A percentile compares a stretch with the other conserved stretches of the same genome.
Conservation (phyloP, 2,797 vertebrate species). For the Nothura maculosa region DNA sequence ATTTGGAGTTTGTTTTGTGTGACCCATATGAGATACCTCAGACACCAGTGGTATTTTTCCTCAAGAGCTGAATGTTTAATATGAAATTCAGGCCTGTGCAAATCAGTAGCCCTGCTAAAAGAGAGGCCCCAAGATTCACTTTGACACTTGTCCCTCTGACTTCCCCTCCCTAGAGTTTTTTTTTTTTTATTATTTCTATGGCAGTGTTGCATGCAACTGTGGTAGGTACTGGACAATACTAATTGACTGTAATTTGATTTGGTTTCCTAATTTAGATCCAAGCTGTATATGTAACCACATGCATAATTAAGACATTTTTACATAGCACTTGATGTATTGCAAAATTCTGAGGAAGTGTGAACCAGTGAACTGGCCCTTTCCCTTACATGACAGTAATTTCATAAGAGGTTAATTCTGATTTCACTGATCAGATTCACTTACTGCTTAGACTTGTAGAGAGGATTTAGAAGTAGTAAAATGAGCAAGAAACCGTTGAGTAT, state of each 20-base stretch:
- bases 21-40: not conserved
- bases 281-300: not conserved
- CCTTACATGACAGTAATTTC: not conserved
- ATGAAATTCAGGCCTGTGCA: not conserved
- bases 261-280: not conserved
- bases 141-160: not conserved
- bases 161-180: not conserved
- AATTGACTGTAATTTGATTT: not conserved
- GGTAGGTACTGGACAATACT: not conserved
- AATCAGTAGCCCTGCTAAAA: not conserved
- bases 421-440: not conserved
- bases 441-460: not conserved
- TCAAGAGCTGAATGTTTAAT: not conserved
- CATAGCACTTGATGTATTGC: not conserved
- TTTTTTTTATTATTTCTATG: not conserved
- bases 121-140: accelerated
- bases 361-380: not conserved
- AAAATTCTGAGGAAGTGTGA: not conserved
- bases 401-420: not conserved
- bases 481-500: not conserved
- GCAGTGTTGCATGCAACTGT: accelerated
- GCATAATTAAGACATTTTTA: not conserved
- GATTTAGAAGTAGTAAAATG: not conserved
- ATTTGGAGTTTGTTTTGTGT: not conserved
- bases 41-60: not conserved